Percentiles rank a stretch among this genome's conserved stretches.
phyloP scores from a whole-genome alignment of 2,113 vertebrate species.

The Hylia prasina region DNA sequence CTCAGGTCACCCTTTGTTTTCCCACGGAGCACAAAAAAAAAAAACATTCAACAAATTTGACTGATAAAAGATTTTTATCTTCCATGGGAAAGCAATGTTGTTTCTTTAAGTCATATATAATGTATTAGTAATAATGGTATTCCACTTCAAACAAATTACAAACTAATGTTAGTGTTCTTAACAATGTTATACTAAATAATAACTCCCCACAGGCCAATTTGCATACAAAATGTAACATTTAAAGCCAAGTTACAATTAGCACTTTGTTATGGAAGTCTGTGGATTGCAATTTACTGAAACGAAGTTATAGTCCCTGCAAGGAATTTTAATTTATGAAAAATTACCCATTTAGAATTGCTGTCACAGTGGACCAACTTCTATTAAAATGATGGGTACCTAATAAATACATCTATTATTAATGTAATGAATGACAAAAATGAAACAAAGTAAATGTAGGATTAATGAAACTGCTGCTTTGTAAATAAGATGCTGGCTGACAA shows the following conservation, averaged over 20 bases:
- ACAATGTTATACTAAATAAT: conserved; percentile 65
- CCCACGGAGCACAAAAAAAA: conserved; percentile 5
- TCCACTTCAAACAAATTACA: conserved; percentile 71
- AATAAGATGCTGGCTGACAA: not conserved
- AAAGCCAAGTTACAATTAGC: conserved; percentile 75
- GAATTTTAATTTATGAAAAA: conserved; percentile 73
- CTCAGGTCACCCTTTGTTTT: conserved; percentile 65
- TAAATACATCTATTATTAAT: conserved; percentile 39
- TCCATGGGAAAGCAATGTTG: conserved; percentile 50
- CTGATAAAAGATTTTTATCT: conserved; percentile 64
- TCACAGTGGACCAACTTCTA: conserved; percentile 43
- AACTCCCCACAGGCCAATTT: conserved; percentile 68
- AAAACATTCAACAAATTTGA: conserved; percentile 27
- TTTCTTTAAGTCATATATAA: conserved; percentile 53
- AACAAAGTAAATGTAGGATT: conserved; percentile 8
- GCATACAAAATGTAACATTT: conserved; percentile 73
- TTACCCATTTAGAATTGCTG: conserved; percentile 54
- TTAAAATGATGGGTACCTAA: conserved; percentile 48
- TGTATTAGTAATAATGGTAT: conserved; percentile 66
- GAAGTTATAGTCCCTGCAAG: conserved; percentile 60
- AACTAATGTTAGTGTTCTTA: conserved; percentile 66
- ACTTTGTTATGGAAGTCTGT: conserved; percentile 67
- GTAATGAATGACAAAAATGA: not conserved
- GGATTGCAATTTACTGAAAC: conserved; percentile 67
- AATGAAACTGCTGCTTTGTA: not conserved